Evolutionary conservation across 2,888 invertebrate species (phyloP).

Genomic region (Ommatoiulus sabulosus): DNA sequence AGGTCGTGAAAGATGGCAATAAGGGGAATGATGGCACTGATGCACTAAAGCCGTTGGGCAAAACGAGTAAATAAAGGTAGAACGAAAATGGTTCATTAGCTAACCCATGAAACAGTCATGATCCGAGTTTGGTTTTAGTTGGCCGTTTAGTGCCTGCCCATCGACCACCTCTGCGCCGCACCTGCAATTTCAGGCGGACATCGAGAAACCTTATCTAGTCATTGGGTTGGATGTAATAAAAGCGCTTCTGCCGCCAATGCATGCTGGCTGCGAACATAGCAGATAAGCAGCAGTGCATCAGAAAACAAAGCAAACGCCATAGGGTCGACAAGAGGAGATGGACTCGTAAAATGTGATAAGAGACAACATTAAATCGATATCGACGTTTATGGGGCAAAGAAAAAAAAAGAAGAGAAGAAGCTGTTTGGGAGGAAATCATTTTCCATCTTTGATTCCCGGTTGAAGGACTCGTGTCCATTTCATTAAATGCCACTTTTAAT

Average conservation of each 20-base stretch:
- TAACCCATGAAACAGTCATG: slow-evolving; percentile 40
- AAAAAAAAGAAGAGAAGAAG: background rate
- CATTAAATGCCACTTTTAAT: slow-evolving; percentile 36
- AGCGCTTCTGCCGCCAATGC: background rate
- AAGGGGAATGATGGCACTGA: background rate
- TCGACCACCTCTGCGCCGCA: slow-evolving; percentile 32
- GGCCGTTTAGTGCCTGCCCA: background rate
- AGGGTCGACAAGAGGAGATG: slow-evolving; percentile 40
- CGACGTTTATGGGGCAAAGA: slow-evolving; percentile 18
- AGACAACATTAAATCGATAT: slow-evolving; percentile 39
- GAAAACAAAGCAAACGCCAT: slow-evolving; percentile 22
- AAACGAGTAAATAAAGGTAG: slow-evolving; percentile 36
- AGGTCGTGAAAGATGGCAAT: background rate
- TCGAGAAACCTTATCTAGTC: slow-evolving; percentile 13
- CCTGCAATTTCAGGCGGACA: slow-evolving; percentile 17
- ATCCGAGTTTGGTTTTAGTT: background rate
- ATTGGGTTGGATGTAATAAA: background rate
- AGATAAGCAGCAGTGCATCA: slow-evolving; percentile 43
- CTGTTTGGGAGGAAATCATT: slow-evolving; percentile 26
- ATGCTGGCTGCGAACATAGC: slow-evolving; percentile 24
- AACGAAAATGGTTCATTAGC: slow-evolving; percentile 36
- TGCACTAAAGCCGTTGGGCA: background rate
- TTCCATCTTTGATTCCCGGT: slow-evolving; percentile 4
- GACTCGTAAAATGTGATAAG: slow-evolving; percentile 40
- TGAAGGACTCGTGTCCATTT: slow-evolving; percentile 32